phyloP scores from a whole-genome alignment of 2,113 vertebrate species.

The Herpailurus yagouaroundi region DNA sequence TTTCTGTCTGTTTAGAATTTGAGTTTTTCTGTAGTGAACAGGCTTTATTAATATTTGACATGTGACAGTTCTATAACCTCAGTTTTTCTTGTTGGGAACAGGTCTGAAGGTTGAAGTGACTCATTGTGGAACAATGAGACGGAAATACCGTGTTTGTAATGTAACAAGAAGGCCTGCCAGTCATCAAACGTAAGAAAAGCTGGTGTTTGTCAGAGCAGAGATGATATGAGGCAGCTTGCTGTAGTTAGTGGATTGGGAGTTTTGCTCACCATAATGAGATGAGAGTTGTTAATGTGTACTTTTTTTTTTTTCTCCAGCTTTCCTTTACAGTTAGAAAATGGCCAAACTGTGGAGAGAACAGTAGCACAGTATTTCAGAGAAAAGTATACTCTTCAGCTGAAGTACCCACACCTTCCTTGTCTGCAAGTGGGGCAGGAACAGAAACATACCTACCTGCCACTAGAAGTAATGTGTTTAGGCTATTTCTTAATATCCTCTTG shows the following conservation, averaged over 20 bases:
- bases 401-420: slow-evolving; percentile 98
- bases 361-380: slow-evolving; percentile 99
- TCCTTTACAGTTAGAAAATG: slow-evolving; percentile 97
- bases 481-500: slow-evolving; percentile 32
- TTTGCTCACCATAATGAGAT: neutral
- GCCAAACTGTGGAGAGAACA: slow-evolving; percentile 99
- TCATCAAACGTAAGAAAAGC: slow-evolving; percentile 95
- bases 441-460: slow-evolving; percentile 99
- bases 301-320: slow-evolving; percentile 88
- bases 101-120: slow-evolving; percentile 99
- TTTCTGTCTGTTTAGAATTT: slow-evolving; percentile 57
- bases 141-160: slow-evolving; percentile 99
- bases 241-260: neutral
- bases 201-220: slow-evolving; percentile 52
- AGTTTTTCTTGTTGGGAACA: slow-evolving; percentile 81
- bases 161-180: slow-evolving; percentile 98
- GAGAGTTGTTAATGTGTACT: neutral
- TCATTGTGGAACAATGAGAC: slow-evolving; percentile 99
- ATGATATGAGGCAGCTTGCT: neutral
- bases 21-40: slow-evolving; percentile 53
- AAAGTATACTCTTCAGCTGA: slow-evolving; percentile 98
- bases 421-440: slow-evolving; percentile 99
- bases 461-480: slow-evolving; percentile 92
- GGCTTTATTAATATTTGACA: slow-evolving; percentile 30
- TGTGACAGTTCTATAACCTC: slow-evolving; percentile 36